Evolutionary conservation across 1,140 invertebrate species (phyloP).

Genomic region (Microplitis demolitor): DNA sequence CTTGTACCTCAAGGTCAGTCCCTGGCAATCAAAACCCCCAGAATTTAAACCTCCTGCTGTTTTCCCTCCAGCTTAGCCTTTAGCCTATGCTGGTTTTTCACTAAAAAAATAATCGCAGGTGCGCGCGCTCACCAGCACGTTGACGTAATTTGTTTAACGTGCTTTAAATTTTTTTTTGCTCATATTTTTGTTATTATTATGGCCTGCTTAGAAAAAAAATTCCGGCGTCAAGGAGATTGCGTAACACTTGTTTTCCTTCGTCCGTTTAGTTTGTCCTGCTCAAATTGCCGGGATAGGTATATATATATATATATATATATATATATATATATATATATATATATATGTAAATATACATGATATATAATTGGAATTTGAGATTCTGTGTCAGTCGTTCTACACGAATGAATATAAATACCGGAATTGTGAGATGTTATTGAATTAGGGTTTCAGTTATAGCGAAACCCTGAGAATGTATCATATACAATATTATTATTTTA

Average conservation of each 20-base stretch:
- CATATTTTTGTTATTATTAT: neutral
- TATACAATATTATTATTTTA: neutral
- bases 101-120: neutral
- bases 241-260: neutral
- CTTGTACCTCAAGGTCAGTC: constrained; percentile 19
- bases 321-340: neutral
- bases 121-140: neutral
- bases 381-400: neutral
- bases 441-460: neutral
- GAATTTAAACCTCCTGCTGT: neutral
- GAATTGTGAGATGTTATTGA: neutral
- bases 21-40: constrained; percentile 20
- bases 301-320: neutral
- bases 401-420: neutral
- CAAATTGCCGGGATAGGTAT: neutral
- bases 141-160: neutral
- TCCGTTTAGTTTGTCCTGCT: neutral
- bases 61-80: neutral
- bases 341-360: neutral
- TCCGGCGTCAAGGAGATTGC: neutral
- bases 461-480: neutral
- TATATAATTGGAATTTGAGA: constrained; percentile 10
- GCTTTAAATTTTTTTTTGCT: neutral
- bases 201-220: neutral
- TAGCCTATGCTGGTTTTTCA: neutral